These are phyloP conservation scores for Metellina segmentata DNA, from an alignment of 2,888 invertebrate species.

Conservation along the genomic window DNA sequence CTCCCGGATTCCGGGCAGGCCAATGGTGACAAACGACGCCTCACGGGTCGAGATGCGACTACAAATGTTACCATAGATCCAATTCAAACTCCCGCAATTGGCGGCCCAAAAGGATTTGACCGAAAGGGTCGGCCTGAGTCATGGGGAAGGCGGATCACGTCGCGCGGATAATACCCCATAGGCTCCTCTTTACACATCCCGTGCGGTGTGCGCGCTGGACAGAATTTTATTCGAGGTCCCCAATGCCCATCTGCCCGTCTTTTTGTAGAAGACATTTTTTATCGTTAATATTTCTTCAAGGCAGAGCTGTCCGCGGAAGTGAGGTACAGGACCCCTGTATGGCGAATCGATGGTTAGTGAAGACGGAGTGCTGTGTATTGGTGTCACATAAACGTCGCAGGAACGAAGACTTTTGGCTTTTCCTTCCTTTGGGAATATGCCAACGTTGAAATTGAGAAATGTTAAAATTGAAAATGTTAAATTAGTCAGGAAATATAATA, in stretches of 20 bases:
- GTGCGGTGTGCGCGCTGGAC: background rate
- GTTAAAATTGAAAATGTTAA: too few relatives aligned
- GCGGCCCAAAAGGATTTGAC: background rate
- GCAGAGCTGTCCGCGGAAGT: background rate
- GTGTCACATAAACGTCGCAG: background rate
- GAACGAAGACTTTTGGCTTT: background rate
- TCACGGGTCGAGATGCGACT: background rate
- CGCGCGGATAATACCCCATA: constrained; percentile 2
- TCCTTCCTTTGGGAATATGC: background rate
- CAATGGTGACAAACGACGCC: background rate
- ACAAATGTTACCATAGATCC: background rate
- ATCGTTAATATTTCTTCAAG: background rate
- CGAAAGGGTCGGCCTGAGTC: background rate
- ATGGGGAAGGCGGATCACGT: background rate
- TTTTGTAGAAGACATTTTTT: background rate
- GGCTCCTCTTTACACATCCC: background rate
- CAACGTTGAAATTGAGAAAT: too few relatives aligned
- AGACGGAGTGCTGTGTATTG: background rate
- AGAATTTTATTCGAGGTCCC: background rate
- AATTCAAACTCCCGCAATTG: constrained; percentile 4
- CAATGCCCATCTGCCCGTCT: background rate
- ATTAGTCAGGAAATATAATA: too few relatives aligned
- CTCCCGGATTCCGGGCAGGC: background rate
- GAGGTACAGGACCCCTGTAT: too few relatives aligned
- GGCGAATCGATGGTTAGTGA: background rate